Conservation (phyloP, 2,888 invertebrate species). For the Bembecia ichneumoniformis region DNA sequence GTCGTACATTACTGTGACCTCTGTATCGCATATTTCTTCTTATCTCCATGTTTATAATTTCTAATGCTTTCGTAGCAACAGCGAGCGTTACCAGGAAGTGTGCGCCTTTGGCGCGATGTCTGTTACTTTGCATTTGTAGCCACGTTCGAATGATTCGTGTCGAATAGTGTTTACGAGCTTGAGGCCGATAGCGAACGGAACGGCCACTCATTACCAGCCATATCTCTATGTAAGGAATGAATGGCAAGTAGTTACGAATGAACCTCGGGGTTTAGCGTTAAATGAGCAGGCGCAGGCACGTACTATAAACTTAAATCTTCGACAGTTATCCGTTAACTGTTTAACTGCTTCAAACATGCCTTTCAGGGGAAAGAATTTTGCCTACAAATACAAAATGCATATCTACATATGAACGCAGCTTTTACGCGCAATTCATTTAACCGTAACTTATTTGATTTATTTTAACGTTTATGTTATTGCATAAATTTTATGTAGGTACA, state of each 20-base stretch:
- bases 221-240: slow-evolving; percentile 65
- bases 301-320: slow-evolving; percentile 39
- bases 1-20: slow-evolving; percentile 42
- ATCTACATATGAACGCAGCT: too few relatives aligned
- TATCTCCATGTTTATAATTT: neutral
- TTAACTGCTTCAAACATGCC: slow-evolving; percentile 18
- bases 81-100: slow-evolving; percentile 48
- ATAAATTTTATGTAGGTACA: too few relatives aligned
- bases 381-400: too few relatives aligned
- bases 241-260: slow-evolving; percentile 57
- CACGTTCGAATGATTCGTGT: slow-evolving; percentile 57
- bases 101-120: slow-evolving; percentile 44
- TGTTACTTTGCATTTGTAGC: slow-evolving; percentile 55
- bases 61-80: slow-evolving; percentile 14
- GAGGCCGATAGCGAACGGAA: slow-evolving; percentile 56
- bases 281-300: slow-evolving; percentile 52
- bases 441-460: too few relatives aligned
- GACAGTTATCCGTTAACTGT: slow-evolving; percentile 37
- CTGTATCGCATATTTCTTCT: slow-evolving; percentile 16
- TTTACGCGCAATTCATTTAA: too few relatives aligned
- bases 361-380: slow-evolving; percentile 17
- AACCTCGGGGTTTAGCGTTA: slow-evolving; percentile 46
- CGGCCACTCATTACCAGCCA: slow-evolving; percentile 59
- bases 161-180: slow-evolving; percentile 63
- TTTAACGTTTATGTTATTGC: too few relatives aligned